Conservation (phyloP, 2,797 vertebrate species). For the Chromis chromis region DNA sequence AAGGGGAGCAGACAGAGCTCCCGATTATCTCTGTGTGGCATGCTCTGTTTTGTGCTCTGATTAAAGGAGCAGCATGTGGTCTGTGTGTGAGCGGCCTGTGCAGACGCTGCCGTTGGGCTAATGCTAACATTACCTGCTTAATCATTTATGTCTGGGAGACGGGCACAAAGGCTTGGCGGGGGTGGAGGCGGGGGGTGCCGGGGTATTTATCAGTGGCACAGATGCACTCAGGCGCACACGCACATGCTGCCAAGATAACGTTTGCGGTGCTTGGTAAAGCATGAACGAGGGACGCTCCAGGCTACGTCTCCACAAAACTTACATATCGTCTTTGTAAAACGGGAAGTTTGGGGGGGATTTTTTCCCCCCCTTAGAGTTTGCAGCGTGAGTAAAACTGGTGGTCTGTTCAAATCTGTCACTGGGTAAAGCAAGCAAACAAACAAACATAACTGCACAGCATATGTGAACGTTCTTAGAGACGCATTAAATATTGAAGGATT, state of each 20-base stretch:
- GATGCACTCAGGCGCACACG: constrained; percentile 69
- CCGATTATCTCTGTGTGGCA: constrained; percentile 79
- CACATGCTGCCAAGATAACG: constrained; percentile 69
- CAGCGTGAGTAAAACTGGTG: constrained; percentile 38
- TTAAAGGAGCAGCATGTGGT: constrained; percentile 85
- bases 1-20: constrained; percentile 69
- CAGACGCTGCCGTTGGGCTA: constrained; percentile 75
- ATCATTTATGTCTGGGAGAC: constrained; percentile 85
- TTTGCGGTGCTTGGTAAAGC: constrained; percentile 52
- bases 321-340: constrained; percentile 55
- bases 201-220: constrained; percentile 72
- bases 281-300: constrained; percentile 54
- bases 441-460: constrained; percentile 36
- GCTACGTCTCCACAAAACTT: constrained; percentile 55
- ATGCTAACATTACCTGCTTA: constrained; percentile 82
- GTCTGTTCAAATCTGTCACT: constrained; percentile 42
- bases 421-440: constrained; percentile 34
- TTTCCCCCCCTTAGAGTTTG: constrained; percentile 19
- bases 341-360: not conserved
- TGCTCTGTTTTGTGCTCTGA: constrained; percentile 82
- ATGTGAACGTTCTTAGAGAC: constrained; percentile 50
- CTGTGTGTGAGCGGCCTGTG: constrained; percentile 69
- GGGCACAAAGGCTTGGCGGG: constrained; percentile 72
- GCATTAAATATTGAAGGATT: constrained; percentile 74
- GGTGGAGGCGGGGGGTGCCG: constrained; percentile 15